phyloP scores from a whole-genome alignment of 2,888 invertebrate species.

The Melanostoma scalare region DNA sequence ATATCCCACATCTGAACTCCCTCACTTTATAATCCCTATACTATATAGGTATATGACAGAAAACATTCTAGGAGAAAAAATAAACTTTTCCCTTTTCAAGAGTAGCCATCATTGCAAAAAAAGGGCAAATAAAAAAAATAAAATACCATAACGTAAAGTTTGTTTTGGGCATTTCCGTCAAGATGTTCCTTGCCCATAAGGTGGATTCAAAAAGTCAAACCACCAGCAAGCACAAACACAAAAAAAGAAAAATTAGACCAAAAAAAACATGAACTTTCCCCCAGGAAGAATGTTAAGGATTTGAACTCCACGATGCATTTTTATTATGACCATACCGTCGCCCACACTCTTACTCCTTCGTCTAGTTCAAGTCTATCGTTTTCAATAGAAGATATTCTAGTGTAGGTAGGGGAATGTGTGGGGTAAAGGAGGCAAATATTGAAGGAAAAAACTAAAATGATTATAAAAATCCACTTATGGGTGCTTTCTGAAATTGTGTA shows the following conservation, averaged over 20 bases:
- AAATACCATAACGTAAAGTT: conserved; percentile 55
- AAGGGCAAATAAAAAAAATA: conserved; percentile 3
- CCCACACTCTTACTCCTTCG: conserved; percentile 7
- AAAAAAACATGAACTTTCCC: conserved; percentile 36
- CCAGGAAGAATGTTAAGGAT: conserved; percentile 61
- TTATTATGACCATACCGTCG: conserved; percentile 41
- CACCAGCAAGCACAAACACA: conserved; percentile 31
- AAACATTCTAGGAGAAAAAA: conserved; percentile 37
- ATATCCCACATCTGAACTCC: conserved; percentile 18
- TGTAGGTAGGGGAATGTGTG: background rate
- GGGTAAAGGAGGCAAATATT: background rate
- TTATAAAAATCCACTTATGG: conserved; percentile 70
- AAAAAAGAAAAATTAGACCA: background rate
- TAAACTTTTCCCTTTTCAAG: conserved; percentile 48
- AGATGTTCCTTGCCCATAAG: conserved; percentile 70
- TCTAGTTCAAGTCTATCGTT: conserved; percentile 21
- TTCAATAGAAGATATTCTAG: background rate
- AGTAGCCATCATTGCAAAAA: conserved; percentile 41
- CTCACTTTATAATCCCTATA: conserved; percentile 62
- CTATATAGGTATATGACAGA: conserved; percentile 52
- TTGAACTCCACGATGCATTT: conserved; percentile 61
- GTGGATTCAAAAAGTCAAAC: conserved; percentile 66
- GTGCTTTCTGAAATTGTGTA: conserved; percentile 60
- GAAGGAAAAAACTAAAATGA: conserved; percentile 56
- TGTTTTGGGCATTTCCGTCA: conserved; percentile 71